These are phyloP conservation scores for Turritopsis dohrnii DNA, from an alignment of 30 jellyfish, hydroid and myxozoan genomes.

Conservation along the genomic window DNA sequence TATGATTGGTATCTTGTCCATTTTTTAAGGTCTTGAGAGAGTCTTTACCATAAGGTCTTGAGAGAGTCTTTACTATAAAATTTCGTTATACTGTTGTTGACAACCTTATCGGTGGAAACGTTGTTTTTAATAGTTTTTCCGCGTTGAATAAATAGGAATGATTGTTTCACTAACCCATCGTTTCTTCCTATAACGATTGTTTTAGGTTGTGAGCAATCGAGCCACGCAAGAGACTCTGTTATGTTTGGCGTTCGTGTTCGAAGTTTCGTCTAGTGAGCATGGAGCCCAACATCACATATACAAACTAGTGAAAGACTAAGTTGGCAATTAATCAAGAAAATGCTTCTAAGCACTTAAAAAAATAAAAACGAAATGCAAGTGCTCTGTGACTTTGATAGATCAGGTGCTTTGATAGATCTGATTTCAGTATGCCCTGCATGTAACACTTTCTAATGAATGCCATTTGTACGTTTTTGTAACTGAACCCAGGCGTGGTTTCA, in stretches of 20 bases:
- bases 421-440: background rate
- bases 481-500: background rate
- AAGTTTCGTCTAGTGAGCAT: constrained; percentile 85
- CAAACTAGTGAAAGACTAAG: constrained; percentile 65
- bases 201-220: constrained; percentile 81
- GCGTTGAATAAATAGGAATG: too few species aligned
- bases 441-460: background rate
- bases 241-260: constrained; percentile 80
- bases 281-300: constrained; percentile 92
- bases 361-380: background rate
- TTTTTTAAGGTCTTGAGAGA: too few species aligned
- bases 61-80: too few species aligned
- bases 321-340: background rate
- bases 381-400: too few species aligned
- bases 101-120: background rate
- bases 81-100: too few species aligned
- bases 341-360: too few species aligned
- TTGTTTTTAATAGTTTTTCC: background rate
- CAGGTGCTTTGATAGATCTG: background rate
- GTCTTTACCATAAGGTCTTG: too few species aligned
- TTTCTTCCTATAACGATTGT: background rate
- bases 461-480: background rate
- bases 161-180: background rate
- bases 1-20: background rate
- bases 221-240: constrained; percentile 84